These are phyloP conservation scores for Metridium senile DNA, from an alignment of 92 coral and sea anemone species.

Conservation along the genomic window DNA sequence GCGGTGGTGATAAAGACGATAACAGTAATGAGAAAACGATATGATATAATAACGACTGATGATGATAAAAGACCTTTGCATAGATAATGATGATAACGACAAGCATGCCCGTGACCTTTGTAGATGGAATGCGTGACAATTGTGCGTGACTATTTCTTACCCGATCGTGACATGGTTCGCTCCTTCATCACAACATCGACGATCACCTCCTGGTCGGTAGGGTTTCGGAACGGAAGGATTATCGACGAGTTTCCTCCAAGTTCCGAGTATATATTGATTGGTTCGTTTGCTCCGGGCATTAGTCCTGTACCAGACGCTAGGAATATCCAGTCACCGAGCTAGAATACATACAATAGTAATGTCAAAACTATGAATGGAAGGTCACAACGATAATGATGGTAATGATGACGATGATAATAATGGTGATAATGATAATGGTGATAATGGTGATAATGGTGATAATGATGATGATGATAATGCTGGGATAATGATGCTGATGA, in stretches of 20 bases:
- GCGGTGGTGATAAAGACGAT: too few relatives aligned
- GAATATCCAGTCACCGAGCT: constrained; percentile 97
- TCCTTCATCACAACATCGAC: constrained; percentile 92
- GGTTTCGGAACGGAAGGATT: constrained; percentile 90
- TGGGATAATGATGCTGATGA: too few relatives aligned
- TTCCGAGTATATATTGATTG: constrained; percentile 77
- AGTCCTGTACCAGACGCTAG: constrained; percentile 91
- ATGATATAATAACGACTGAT: too few relatives aligned
- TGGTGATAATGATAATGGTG: not conserved
- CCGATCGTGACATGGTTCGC: constrained; percentile 60
- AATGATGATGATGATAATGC: not conserved
- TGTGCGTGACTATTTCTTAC: constrained; percentile 18
- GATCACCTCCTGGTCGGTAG: constrained; percentile 88
- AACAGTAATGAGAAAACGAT: too few relatives aligned
- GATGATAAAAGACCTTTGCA: too few relatives aligned
- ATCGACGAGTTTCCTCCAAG: constrained; percentile 91
- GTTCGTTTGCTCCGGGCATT: constrained; percentile 89
- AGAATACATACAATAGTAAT: too few relatives aligned
- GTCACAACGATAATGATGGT: too few relatives aligned
- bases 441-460: not conserved
- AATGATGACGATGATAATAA: too few relatives aligned
- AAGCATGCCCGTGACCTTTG: too few relatives aligned
- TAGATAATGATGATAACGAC: too few relatives aligned
- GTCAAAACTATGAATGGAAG: too few relatives aligned
- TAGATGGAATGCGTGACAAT: not conserved